Base-by-base conservation (phyloP, 2,797 vertebrate species). In the Cottoperca gobio region DNA sequence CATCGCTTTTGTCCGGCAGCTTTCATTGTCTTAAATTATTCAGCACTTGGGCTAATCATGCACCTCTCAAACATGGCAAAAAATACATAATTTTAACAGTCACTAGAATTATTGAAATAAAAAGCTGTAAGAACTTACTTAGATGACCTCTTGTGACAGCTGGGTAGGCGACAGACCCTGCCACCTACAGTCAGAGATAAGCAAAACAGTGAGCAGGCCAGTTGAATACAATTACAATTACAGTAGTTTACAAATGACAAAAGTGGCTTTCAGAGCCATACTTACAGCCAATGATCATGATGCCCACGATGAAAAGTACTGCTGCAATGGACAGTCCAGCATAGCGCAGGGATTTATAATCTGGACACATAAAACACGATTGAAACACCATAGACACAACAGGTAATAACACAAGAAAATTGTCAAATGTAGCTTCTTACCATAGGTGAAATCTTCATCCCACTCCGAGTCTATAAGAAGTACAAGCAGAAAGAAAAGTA, bases 211-310 rank as follows among this genome's bases (percentile, higher is more conserved):
- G n/a, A 54, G 48, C 68, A 43, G 69, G 21, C 6, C 23, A 10
- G 19, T 8, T 37, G 0, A 48, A 11, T 24, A 49, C 39, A 33
- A 73, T 50, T 24, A 49, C 39, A 33, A 73, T 50, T 4, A 63
- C 7, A 49, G 5, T 11, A 4, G 9, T 43, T 61, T 3, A 53
- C 2, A 24, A 48, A 64, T 31, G 5, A 55, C 2, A 24, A 48
- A 67, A 31, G 5, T 23, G 10, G 10, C 9, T 58, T 31, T 57
- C 23, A 50, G 28, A 23, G 60, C 73, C 43, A 43, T 10, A 93
- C 95, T 94, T 76, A 95, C 95, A 95, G 49, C 82, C 45, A 16
- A 95, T 70, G 39, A 95, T 73, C 90, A 95, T 54, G 79, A 95
- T 93, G 5, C 95, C 95, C 35, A 93, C 0, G 31, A 95, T 0